phyloP scores from a whole-genome alignment of 1,140 invertebrate species.

The Drosophila parvula region DNA sequence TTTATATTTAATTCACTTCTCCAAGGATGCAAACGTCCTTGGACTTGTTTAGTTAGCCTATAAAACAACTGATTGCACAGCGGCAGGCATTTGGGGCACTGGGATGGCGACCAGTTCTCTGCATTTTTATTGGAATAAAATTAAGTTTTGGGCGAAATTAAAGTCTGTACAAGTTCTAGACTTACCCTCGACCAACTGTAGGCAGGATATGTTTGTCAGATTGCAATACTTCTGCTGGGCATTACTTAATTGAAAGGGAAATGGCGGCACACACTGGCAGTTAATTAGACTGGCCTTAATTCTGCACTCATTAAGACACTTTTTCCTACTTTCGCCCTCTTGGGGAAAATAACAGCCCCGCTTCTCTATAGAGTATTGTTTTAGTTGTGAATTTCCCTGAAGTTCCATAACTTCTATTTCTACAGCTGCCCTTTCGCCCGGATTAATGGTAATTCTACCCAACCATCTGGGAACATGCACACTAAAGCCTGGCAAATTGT shows the following conservation, averaged over 20 bases:
- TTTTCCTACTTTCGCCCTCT: conserved; percentile 21
- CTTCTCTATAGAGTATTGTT: conserved; percentile 8
- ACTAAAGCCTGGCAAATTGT: conserved; percentile 32
- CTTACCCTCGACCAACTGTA: conserved; percentile 45
- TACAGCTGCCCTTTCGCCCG: conserved; percentile 35
- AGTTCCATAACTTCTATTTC: conserved; percentile 33
- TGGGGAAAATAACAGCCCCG: conserved; percentile 38
- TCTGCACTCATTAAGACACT: conserved; percentile 34
- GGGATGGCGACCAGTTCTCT: conserved; percentile 43
- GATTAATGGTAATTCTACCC: conserved; percentile 33
- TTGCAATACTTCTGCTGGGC: conserved; percentile 25
- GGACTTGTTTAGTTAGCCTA: conserved; percentile 27
- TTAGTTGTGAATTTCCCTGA: conserved; percentile 25
- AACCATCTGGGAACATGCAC: conserved; percentile 48
- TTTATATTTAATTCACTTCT: conserved; percentile 23
- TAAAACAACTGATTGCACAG: conserved; percentile 35
- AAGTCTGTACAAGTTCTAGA: background rate
- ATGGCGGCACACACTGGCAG: conserved; percentile 47
- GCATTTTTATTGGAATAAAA: background rate
- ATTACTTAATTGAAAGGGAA: conserved; percentile 26
- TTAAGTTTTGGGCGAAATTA: background rate
- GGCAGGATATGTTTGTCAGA: conserved; percentile 23
- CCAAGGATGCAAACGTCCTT: conserved; percentile 43
- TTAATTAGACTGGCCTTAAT: conserved; percentile 42
- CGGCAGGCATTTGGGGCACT: conserved; percentile 35